Evolutionary conservation across 2,113 vertebrate genomes (phyloP).

Genomic region (Gopherus flavomarginatus): DNA sequence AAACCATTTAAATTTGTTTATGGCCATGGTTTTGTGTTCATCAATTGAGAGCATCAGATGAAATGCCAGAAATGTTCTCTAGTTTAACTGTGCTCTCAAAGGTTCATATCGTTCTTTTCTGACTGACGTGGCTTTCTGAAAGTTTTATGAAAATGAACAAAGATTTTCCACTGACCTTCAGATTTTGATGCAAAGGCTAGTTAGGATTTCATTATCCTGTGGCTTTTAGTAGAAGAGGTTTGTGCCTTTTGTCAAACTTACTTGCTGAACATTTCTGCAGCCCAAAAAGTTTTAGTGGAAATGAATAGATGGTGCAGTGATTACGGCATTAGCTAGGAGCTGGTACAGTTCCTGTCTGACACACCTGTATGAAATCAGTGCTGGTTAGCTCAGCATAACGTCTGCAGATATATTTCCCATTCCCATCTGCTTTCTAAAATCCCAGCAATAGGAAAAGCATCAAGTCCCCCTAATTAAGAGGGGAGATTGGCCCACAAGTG

Average conservation of each 20-base stretch:
- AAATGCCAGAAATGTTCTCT: not conserved
- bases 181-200: not conserved
- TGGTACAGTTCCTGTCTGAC: not conserved
- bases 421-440: constrained; percentile 9
- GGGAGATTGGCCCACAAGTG: not conserved
- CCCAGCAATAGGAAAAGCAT: not conserved
- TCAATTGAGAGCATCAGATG: not conserved
- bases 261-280: not conserved
- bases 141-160: not conserved
- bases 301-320: not conserved
- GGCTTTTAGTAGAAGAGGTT: not conserved
- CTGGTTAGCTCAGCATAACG: not conserved
- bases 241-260: not conserved
- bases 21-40: not conserved
- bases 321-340: accelerated
- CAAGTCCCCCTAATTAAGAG: not conserved
- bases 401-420: accelerated
- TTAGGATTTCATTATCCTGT: not conserved
- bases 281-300: not conserved
- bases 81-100: not conserved
- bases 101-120: not conserved
- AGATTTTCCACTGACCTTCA: not conserved
- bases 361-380: not conserved
- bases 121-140: not conserved
- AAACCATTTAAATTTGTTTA: not conserved